These are phyloP conservation scores for Formica exsecta DNA, from an alignment of 1,140 invertebrate species.

Conservation along the genomic window DNA sequence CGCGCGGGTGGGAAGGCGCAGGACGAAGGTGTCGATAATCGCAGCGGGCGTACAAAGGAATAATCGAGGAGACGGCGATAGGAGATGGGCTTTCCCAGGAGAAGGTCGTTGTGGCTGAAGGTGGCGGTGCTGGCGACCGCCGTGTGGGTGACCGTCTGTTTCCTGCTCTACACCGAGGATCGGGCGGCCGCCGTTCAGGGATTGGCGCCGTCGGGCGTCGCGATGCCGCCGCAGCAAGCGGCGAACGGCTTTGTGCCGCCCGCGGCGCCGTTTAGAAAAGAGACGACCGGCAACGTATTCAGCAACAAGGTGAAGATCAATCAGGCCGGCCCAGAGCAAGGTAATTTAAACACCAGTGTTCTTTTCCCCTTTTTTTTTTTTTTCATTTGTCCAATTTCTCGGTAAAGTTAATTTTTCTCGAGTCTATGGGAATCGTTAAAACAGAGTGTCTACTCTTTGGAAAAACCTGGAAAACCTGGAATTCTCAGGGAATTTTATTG, in stretches of 20 bases:
- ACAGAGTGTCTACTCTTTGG: neutral
- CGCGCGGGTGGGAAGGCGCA: neutral
- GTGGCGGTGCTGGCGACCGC: conserved; percentile 91
- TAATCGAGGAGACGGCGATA: conserved; percentile 10
- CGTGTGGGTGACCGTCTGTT: conserved; percentile 94
- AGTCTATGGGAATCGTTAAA: neutral
- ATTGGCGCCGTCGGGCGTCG: conserved; percentile 81
- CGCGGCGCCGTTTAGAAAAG: conserved; percentile 81
- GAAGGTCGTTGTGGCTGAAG: conserved; percentile 94
- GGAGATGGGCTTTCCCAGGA: conserved; percentile 88
- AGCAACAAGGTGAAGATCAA: conserved; percentile 78
- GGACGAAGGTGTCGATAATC: conserved; percentile 45
- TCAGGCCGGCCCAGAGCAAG: conserved; percentile 83
- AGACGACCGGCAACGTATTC: conserved; percentile 75
- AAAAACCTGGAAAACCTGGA: too few species aligned
- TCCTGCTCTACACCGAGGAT: conserved; percentile 92
- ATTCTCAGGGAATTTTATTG: too few species aligned
- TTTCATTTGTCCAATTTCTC: neutral
- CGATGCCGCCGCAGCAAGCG: conserved; percentile 85
- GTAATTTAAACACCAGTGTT: conserved; percentile 64
- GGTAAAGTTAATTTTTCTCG: neutral
- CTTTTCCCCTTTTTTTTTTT: neutral
- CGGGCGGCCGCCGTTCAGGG: conserved; percentile 77
- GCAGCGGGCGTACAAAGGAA: conserved; percentile 35
- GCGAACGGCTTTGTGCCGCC: conserved; percentile 83